phyloP scores from a whole-genome alignment of 2,113 vertebrate genomes.

The Oreochromis aureus region DNA sequence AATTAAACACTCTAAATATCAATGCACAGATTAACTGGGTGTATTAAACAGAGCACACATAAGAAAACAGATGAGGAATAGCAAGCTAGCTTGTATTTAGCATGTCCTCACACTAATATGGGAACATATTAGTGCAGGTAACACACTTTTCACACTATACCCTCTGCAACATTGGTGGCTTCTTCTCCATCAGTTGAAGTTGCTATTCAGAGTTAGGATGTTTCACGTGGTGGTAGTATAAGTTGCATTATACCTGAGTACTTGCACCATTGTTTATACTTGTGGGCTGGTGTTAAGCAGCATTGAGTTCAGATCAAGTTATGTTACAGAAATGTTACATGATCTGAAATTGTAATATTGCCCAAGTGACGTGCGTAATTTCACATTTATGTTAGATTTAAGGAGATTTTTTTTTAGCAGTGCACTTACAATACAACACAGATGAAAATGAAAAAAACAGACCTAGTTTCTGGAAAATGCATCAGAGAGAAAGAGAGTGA shows the following conservation, averaged over 20 bases:
- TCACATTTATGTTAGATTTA: not conserved
- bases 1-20: not conserved
- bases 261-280: not conserved
- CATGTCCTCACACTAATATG: not conserved
- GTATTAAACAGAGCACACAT: not conserved
- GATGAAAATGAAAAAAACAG: not conserved
- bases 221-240: not conserved
- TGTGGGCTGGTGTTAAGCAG: not conserved
- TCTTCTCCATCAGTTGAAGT: not conserved
- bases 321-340: not conserved
- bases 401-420: not conserved
- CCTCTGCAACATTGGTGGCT: not conserved
- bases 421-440: not conserved
- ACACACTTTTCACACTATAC: not conserved
- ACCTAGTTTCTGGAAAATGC: constrained; percentile 35
- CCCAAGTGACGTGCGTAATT: not conserved
- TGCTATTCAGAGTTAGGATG: not conserved
- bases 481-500: not conserved
- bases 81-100: not conserved
- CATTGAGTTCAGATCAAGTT: not conserved
- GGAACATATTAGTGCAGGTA: not conserved
- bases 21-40: not conserved
- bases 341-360: not conserved
- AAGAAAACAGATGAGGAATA: not conserved
- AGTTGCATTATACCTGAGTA: not conserved